phyloP scores from a whole-genome alignment of 2,113 vertebrate genomes.

The Cavia aperea region DNA sequence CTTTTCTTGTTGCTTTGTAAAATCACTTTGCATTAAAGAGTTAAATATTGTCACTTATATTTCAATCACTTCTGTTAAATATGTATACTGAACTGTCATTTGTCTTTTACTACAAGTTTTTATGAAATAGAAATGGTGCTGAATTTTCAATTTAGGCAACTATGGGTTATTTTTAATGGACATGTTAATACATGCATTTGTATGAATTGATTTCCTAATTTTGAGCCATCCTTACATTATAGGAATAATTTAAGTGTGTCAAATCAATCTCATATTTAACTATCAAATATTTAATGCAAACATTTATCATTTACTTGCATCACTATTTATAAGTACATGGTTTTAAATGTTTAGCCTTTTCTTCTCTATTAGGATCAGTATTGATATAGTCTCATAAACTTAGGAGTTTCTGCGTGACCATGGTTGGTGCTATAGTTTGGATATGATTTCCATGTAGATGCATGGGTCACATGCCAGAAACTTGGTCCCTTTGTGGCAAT shows the following conservation, averaged over 20 bases:
- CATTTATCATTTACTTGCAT: constrained; percentile 7
- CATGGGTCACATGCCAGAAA: not conserved
- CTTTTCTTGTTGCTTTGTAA: constrained; percentile 37
- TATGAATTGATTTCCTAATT: constrained; percentile 28
- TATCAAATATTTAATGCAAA: not conserved
- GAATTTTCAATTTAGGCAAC: not conserved
- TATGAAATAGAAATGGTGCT: constrained; percentile 23
- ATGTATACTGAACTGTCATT: not conserved
- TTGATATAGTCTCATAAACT: not conserved
- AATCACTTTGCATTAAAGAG: constrained; percentile 25
- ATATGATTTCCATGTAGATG: not conserved
- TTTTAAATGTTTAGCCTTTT: constrained; percentile 19
- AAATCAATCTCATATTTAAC: constrained; percentile 16
- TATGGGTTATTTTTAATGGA: not conserved
- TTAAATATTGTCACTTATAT: constrained; percentile 16
- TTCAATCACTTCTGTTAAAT: constrained; percentile 26
- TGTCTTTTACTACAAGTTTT: constrained; percentile 31
- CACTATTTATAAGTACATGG: not conserved
- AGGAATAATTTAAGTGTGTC: constrained; percentile 37
- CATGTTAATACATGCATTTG: constrained; percentile 4
- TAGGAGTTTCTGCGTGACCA: not conserved
- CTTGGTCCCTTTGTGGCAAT: not conserved
- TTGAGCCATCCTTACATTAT: constrained; percentile 29
- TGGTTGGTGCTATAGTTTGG: not conserved
- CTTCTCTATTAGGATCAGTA: constrained; percentile 3